phyloP scores from a whole-genome alignment of 2,888 invertebrate genomes.

The Lasioglossum morio region DNA sequence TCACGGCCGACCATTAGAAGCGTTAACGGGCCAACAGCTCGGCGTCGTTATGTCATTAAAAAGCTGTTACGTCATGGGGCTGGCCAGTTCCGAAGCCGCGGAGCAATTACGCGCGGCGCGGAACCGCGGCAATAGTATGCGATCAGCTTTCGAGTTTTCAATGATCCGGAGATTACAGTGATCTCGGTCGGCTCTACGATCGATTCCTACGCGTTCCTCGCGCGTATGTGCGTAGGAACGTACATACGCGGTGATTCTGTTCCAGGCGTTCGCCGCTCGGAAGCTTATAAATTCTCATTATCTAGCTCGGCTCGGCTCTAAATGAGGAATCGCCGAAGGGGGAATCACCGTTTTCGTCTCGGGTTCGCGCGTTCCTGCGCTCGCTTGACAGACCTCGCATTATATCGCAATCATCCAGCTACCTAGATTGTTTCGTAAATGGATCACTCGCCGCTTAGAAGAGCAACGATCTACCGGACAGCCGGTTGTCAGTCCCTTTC shows the following conservation, averaged over 20 bases:
- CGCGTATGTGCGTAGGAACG: background rate
- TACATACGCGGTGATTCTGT: slow-evolving; percentile 19
- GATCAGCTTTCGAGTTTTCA: slow-evolving; percentile 40
- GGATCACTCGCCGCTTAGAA: slow-evolving; percentile 49
- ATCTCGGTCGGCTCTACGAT: slow-evolving; percentile 19
- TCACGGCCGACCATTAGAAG: slow-evolving; percentile 52
- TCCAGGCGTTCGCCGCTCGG: background rate
- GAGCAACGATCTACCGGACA: slow-evolving; percentile 1
- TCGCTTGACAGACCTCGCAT: slow-evolving; percentile 50
- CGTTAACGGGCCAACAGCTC: slow-evolving; percentile 40
- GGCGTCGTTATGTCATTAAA: slow-evolving; percentile 56
- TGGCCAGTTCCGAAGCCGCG: slow-evolving; percentile 9
- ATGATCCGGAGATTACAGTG: slow-evolving; percentile 55
- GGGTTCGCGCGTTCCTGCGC: background rate
- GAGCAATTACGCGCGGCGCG: slow-evolving; percentile 30
- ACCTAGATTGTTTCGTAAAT: slow-evolving; percentile 60
- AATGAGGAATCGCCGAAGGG: slow-evolving; percentile 12
- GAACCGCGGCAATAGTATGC: slow-evolving; percentile 37
- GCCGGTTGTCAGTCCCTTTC: background rate
- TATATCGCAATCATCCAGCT: slow-evolving; percentile 57
- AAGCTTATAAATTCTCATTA: slow-evolving; percentile 60
- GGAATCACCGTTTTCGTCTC: slow-evolving; percentile 16
- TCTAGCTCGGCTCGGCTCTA: slow-evolving; percentile 16
- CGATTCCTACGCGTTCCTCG: slow-evolving; percentile 27
- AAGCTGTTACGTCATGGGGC: slow-evolving; percentile 50